phyloP scores from a whole-genome alignment of 2,113 vertebrate genomes.

The Chloroceryle aenea region DNA sequence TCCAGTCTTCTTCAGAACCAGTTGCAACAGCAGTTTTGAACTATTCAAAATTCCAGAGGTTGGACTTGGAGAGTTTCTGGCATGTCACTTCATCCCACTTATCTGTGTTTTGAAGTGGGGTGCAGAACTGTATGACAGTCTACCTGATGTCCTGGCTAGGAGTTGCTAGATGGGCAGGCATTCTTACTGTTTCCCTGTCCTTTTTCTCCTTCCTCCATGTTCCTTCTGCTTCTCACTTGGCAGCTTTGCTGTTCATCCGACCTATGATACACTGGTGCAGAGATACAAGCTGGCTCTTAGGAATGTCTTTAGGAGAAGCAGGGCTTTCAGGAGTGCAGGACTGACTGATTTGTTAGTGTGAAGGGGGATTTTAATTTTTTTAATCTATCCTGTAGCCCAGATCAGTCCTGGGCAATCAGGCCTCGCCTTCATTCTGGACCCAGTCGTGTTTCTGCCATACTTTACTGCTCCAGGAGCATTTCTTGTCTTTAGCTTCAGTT shows the following conservation, averaged over 20 bases:
- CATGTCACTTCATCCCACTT: not conserved
- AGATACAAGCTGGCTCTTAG: not conserved
- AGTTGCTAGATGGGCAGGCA: not conserved
- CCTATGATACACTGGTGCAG: not conserved
- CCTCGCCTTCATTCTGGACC: not conserved
- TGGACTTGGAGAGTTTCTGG: not conserved
- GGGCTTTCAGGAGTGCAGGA: not conserved
- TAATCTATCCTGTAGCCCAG: not conserved
- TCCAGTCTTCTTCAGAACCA: not conserved
- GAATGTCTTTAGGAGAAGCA: not conserved
- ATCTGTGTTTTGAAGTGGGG: not conserved
- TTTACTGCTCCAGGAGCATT: not conserved
- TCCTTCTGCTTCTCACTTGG: not conserved
- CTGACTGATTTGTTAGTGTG: not conserved
- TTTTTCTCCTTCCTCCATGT: not conserved
- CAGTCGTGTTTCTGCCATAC: not conserved
- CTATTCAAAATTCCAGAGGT: not conserved
- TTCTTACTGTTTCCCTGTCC: accelerated
- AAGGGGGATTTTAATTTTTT: not conserved
- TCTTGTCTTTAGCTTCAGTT: not conserved
- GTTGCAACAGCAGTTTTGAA: not conserved
- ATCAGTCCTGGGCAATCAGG: accelerated
- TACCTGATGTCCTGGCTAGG: not conserved
- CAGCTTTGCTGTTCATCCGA: not conserved
- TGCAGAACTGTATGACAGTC: not conserved